phyloP scores from a whole-genome alignment of 2,797 vertebrate species.

The Phaenicophaeus curvirostris region DNA sequence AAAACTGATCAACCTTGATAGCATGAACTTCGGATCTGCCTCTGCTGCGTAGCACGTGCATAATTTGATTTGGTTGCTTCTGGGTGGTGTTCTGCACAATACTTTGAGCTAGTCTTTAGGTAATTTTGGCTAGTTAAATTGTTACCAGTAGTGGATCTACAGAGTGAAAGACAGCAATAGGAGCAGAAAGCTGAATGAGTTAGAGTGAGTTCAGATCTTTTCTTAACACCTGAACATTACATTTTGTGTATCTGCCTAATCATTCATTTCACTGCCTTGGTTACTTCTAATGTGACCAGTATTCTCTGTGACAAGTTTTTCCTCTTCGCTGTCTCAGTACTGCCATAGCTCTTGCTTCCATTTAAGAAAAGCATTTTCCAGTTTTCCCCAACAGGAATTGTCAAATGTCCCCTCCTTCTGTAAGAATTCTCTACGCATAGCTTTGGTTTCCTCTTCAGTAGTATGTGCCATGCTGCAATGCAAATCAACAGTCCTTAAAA shows the following conservation, averaged over 20 bases:
- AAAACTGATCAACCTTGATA: neutral
- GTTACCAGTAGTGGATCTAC: neutral
- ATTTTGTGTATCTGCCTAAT: neutral
- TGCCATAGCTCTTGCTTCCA: fast-evolving
- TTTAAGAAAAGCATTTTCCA: neutral
- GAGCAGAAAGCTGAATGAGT: neutral
- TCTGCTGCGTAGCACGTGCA: neutral
- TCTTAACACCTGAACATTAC: neutral
- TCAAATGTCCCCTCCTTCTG: neutral
- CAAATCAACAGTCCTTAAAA: neutral
- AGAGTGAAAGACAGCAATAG: neutral
- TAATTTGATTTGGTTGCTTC: neutral
- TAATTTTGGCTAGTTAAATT: neutral
- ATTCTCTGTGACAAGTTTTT: neutral
- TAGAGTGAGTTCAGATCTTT: neutral
- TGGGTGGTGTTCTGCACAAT: neutral
- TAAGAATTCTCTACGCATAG: neutral
- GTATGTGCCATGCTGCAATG: neutral
- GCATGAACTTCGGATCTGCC: neutral
- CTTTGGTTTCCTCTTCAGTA: neutral
- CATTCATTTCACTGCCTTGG: neutral
- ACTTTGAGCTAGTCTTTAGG: neutral
- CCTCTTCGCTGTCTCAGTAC: neutral
- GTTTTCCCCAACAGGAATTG: neutral
- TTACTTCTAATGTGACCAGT: neutral